phyloP scores from a whole-genome alignment of 2,888 invertebrate genomes.

The Chrysolina americana region DNA sequence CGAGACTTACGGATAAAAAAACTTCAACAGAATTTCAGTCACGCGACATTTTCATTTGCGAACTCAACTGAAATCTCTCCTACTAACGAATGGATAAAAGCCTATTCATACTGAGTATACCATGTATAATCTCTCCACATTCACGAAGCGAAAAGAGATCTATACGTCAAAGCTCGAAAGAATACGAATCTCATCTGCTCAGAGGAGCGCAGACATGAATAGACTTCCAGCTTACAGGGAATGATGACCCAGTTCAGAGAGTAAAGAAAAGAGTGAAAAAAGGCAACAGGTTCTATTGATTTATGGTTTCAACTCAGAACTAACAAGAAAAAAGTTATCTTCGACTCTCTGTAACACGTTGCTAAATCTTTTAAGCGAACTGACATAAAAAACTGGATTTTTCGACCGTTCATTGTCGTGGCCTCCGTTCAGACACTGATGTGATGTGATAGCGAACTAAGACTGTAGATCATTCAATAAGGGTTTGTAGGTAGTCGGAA shows the following conservation, averaged over 20 bases:
- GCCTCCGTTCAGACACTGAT: neutral
- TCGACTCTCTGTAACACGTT: slow-evolving; percentile 19
- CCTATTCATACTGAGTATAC: slow-evolving; percentile 5
- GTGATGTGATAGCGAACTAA: too few species aligned
- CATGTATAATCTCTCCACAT: slow-evolving; percentile 5
- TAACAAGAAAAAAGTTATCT: slow-evolving; percentile 22
- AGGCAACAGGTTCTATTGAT: slow-evolving; percentile 47
- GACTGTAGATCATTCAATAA: too few species aligned
- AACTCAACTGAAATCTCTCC: neutral
- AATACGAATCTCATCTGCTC: slow-evolving; percentile 23
- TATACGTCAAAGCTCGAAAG: slow-evolving; percentile 9
- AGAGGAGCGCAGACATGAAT: slow-evolving; percentile 34
- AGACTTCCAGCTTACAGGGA: slow-evolving; percentile 14
- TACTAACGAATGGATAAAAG: neutral
- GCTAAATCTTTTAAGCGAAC: slow-evolving; percentile 9
- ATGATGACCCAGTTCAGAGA: slow-evolving; percentile 34
- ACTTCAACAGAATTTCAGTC: too few species aligned
- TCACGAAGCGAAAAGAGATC: slow-evolving; percentile 13
- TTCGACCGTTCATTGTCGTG: neutral
- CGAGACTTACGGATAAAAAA: too few species aligned
- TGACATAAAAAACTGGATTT: neutral
- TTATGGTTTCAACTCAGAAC: slow-evolving; percentile 27
- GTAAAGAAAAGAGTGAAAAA: slow-evolving; percentile 31
- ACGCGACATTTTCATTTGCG: neutral
- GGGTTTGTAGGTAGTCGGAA: too few species aligned